Percentiles rank a stretch among this genome's conserved stretches.
phyloP scores from a whole-genome alignment of 2,113 vertebrate species.

The Acanthisitta chloris region DNA sequence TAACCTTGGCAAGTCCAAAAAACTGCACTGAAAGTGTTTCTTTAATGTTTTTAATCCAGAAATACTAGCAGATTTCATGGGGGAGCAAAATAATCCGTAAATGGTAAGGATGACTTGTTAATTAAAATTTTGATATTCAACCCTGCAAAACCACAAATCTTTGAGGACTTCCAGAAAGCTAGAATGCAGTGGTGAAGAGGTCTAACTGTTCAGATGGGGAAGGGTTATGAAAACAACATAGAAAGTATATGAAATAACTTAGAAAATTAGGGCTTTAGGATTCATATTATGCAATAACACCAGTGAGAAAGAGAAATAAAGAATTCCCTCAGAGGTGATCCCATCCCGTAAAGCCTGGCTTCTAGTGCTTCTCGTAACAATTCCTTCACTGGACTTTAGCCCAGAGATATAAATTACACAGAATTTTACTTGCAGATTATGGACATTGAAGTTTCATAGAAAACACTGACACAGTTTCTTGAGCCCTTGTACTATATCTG shows the following conservation, averaged over 20 bases:
- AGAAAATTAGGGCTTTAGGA: background rate
- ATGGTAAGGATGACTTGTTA: background rate
- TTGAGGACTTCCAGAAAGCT: background rate
- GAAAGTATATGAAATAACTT: background rate
- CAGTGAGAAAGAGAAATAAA: background rate
- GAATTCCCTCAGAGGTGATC: background rate
- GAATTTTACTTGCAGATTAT: background rate
- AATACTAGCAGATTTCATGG: background rate
- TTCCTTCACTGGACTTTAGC: background rate
- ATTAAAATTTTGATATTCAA: background rate
- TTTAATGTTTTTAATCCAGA: background rate
- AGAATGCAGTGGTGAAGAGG: background rate
- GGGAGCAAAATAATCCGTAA: background rate
- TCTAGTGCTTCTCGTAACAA: background rate
- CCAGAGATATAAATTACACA: background rate
- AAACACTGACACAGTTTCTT: background rate
- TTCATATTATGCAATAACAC: background rate
- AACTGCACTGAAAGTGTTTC: background rate
- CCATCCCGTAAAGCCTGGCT: background rate
- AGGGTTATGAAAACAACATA: background rate
- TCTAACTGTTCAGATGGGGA: background rate
- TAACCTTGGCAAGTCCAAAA: background rate
- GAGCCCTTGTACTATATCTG: background rate
- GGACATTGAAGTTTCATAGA: background rate
- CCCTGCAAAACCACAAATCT: background rate